Percentiles rank a stretch among this genome's conserved stretches.
These are phyloP conservation scores for Thunnus thynnus DNA, from an alignment of 2,113 vertebrate genomes.

Conservation along the genomic window DNA sequence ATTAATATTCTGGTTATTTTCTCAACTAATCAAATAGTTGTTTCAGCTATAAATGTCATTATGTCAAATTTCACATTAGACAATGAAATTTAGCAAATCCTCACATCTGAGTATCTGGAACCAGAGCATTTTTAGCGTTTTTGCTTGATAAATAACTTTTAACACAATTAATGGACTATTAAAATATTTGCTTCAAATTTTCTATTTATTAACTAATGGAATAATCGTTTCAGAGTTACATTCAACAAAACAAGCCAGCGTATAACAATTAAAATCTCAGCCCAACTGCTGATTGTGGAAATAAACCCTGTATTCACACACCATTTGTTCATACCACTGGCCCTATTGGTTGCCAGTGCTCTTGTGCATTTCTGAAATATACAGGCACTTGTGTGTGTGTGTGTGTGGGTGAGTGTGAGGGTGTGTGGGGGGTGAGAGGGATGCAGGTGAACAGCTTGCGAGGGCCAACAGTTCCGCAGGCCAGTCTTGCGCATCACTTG, in stretches of 20 bases:
- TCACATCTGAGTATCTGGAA: too few relatives aligned
- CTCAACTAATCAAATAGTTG: neutral
- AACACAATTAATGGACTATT: neutral
- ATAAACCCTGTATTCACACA: slow-evolving; percentile 30
- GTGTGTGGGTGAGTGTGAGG: slow-evolving; percentile 12
- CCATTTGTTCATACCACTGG: slow-evolving; percentile 40
- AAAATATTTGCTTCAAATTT: neutral
- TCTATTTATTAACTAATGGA: neutral
- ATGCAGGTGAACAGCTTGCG: slow-evolving; percentile 87
- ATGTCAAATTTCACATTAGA: too few relatives aligned
- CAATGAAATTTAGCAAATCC: too few relatives aligned
- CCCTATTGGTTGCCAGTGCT: slow-evolving; percentile 26
- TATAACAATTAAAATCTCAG: neutral
- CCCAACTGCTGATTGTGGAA: slow-evolving; percentile 37
- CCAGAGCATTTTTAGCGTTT: too few relatives aligned
- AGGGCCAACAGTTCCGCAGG: slow-evolving; percentile 78
- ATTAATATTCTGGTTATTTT: neutral
- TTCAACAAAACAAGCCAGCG: slow-evolving; percentile 7
- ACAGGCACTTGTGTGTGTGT: neutral
- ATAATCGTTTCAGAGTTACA: neutral
- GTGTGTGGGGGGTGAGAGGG: slow-evolving; percentile 27
- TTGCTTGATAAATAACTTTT: neutral
- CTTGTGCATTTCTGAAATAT: neutral
- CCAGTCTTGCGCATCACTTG: slow-evolving; percentile 83
- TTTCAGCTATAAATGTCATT: neutral